A percentile compares a stretch with the other conserved stretches of the same genome.
phyloP scores from a whole-genome alignment of 1,140 invertebrate species.

The Eupeodes corollae region DNA sequence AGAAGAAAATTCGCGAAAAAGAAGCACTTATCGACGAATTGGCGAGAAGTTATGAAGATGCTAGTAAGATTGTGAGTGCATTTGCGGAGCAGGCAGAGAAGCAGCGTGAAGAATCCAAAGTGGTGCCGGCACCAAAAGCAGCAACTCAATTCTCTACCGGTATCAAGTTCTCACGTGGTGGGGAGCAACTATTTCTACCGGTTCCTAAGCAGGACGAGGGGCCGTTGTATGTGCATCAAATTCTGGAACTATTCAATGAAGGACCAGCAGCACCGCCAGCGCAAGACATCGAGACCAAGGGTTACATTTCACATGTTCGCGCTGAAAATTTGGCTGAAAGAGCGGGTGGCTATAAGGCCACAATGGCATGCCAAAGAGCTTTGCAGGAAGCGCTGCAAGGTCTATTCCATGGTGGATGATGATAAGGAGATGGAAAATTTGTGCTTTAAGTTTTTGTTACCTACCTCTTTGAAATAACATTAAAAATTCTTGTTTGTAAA shows the following conservation, averaged over 20 bases:
- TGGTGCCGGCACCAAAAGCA: slow-evolving; percentile 35
- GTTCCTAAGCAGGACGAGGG: slow-evolving; percentile 64
- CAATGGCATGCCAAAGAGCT: slow-evolving; percentile 74
- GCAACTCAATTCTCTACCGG: slow-evolving; percentile 67
- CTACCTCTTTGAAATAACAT: background rate
- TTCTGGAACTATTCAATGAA: slow-evolving; percentile 46
- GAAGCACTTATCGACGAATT: slow-evolving; percentile 88
- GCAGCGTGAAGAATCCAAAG: slow-evolving; percentile 51
- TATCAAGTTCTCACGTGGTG: slow-evolving; percentile 57
- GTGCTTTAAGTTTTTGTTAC: background rate
- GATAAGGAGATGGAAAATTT: slow-evolving; percentile 2
- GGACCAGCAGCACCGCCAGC: slow-evolving; percentile 62
- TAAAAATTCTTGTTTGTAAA: background rate
- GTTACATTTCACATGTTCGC: slow-evolving; percentile 69
- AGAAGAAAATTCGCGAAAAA: slow-evolving; percentile 71
- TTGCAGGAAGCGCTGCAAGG: slow-evolving; percentile 83
- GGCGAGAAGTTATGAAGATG: slow-evolving; percentile 83
- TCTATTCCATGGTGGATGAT: slow-evolving; percentile 50
- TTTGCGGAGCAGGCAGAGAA: slow-evolving; percentile 60
- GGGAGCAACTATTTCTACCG: slow-evolving; percentile 44
- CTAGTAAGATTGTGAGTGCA: slow-evolving; percentile 73
- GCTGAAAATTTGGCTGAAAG: slow-evolving; percentile 58
- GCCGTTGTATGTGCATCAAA: slow-evolving; percentile 58
- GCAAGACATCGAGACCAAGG: slow-evolving; percentile 50
- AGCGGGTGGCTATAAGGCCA: slow-evolving; percentile 77